Evolutionary conservation across 2,888 invertebrate genomes (phyloP).

Genomic region (Thumatha senex): DNA sequence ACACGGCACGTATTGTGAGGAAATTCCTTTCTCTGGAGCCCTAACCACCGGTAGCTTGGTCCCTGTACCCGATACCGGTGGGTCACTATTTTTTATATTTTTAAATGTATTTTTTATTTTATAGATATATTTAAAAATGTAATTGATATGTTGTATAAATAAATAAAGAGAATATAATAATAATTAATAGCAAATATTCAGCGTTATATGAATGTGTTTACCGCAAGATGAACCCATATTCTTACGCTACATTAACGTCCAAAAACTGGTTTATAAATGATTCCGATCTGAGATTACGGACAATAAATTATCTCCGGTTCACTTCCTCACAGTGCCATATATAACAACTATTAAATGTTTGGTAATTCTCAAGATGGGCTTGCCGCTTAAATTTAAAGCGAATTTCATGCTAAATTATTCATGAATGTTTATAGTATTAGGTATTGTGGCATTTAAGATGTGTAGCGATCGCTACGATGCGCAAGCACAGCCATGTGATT

Average conservation of each 20-base stretch:
- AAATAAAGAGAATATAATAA: background rate
- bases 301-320: constrained; percentile 29
- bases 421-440: constrained; percentile 10
- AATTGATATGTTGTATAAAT: no score
- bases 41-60: no score
- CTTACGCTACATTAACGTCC: constrained; percentile 3
- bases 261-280: constrained; percentile 8
- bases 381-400: constrained; percentile 22
- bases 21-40: no score
- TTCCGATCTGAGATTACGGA: constrained; percentile 19
- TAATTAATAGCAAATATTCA: background rate
- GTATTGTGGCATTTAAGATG: constrained; percentile 5
- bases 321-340: constrained; percentile 22
- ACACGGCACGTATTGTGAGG: no score
- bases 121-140: no score
- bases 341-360: constrained; percentile 21
- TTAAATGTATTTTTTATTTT: no score
- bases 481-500: background rate
- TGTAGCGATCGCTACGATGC: background rate
- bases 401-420: constrained; percentile 35
- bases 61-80: no score
- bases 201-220: background rate
- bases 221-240: constrained; percentile 1
- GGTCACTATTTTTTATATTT: no score
- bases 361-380: constrained; percentile 20